Base-by-base conservation (phyloP, 1,140 invertebrate species). In the Diuraphis noxia region DNA sequence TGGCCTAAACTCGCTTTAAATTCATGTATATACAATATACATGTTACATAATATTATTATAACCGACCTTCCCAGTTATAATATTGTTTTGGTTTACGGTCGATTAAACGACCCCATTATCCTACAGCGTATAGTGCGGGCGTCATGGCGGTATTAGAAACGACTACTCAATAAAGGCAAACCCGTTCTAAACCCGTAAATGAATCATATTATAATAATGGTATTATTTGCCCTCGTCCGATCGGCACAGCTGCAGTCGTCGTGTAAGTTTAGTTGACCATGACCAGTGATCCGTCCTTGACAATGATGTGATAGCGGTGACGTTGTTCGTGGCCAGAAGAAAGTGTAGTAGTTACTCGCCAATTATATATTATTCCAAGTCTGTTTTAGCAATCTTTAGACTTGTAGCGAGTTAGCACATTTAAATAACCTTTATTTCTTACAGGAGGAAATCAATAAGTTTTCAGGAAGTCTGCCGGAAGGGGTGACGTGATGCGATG, bases 261-360 rank as follows among this genome's bases (percentile, higher is more conserved):
- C 56, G 56, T 13, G 10, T 63, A 30, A 6, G 52, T n/a, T n/a
- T 2, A 46, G 43, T 56, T 25, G 52, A 30, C 52, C 25, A 63
- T 21, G 19, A 49, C 56, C 30, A 63, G 56, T 30, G 9, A 63
- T 63, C 56, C 10, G 4, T 63, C 30, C 30, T 19, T 30, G 9
- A 63, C 0, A 21, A 21, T 21, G 21, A 21, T 49, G n/a, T n/a
- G n/a, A 52, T 63, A n/a, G 25, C 30, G 25, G 25, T 30, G 8
- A 30, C 3, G 4, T 63, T 63, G 0, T 13, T 63, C 56, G 9
- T 9, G 30, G 30, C 10, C 0, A 63, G 56, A 30, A n/a, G 0
- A n/a, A 0, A n/a, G 10, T 4, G 10, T n/a, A 0, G 46, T 0
- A 13, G n/a, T 9, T n/a, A n/a, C 30, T n/a, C 30, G 10, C 0